Base-by-base conservation (phyloP, 2,113 vertebrate species). In the Barbus barbus region DNA sequence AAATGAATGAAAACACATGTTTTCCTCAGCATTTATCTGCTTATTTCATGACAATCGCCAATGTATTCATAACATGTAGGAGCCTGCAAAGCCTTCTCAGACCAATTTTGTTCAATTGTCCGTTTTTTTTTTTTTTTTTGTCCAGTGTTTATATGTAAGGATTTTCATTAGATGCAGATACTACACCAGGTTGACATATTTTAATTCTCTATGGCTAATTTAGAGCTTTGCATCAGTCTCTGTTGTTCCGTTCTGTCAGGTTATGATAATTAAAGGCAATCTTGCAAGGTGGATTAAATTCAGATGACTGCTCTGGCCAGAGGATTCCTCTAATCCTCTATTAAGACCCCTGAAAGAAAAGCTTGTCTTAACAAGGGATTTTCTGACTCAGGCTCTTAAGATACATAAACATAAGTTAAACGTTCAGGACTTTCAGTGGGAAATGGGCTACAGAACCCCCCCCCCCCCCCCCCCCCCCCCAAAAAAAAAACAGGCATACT, bases 241-340 rank as follows among this genome's bases (percentile, higher is more conserved):
- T 38, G 26, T 63, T 69, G 63, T 74, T 87, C 58, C 36, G 16
- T 61, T 86, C 78, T 86, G 38, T 81, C 78, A 88, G 79, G 86
- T 82, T 84, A 81, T 69, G 79, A 84, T 81, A 87, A 86, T 85
- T 84, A 86, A 78, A 76, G 72, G 44, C 81, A 88, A 84, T 88
- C 78, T 72, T 72, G 28, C 38, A 78, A 73, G 65, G 22, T 77
- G 85, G 85, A 89, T 87, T 86, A 85, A 85, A 84, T 87, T 24
- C 81, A 84, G 80, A 89, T 79, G 72, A 83, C 16, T 28, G 79
- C 44, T 78, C 69, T 33, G 78, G 67, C 33, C 77, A 74, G 24
- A 73, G 77, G 58, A 85, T 46, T 56, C 61, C 51, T 78, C 48
- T 83, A 87, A 82, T 87, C 81, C 80, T 60, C 20, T 53, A 87